A percentile compares a stretch with the other conserved stretches of the same genome.
These are phyloP conservation scores for Zootermopsis nevadensis DNA, from an alignment of 2,888 invertebrate species.

Conservation along the genomic window DNA sequence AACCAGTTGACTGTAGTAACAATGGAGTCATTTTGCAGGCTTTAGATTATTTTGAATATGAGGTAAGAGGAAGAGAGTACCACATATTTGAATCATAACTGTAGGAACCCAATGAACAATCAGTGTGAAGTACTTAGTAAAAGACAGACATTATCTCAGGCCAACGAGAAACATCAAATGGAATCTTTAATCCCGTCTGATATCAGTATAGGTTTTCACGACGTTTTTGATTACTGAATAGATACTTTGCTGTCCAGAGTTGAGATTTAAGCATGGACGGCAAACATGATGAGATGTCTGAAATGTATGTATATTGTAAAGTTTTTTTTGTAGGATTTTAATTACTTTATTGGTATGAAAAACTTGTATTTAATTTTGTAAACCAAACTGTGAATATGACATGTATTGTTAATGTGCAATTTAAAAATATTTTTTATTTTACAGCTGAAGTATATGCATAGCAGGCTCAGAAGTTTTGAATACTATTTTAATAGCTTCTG, in stretches of 20 bases:
- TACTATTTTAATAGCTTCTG: not conserved
- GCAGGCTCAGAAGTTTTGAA: not conserved
- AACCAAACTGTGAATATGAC: not conserved
- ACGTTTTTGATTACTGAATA: not conserved
- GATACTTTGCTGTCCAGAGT: not conserved
- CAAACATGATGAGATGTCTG: not conserved
- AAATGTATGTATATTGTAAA: not conserved
- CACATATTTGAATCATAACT: slow-evolving; percentile 19
- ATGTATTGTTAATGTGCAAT: not conserved
- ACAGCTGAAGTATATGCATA: not conserved
- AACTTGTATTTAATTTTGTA: not conserved
- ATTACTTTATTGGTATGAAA: not conserved
- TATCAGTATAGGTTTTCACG: not conserved
- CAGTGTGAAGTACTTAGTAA: too few relatives aligned
- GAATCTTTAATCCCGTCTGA: slow-evolving; percentile 18
- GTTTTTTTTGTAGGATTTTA: not conserved
- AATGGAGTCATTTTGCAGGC: slow-evolving; percentile 44
- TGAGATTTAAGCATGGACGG: not conserved
- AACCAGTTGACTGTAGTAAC: slow-evolving; percentile 6
- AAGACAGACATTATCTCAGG: not conserved
- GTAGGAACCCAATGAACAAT: too few relatives aligned
- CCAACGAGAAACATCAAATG: not conserved
- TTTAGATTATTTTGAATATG: slow-evolving; percentile 47
- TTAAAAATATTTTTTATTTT: not conserved
- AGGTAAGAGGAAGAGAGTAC: slow-evolving; percentile 44